phyloP scores from a whole-genome alignment of 2,113 vertebrate genomes.

The Osmerus eperlanus region DNA sequence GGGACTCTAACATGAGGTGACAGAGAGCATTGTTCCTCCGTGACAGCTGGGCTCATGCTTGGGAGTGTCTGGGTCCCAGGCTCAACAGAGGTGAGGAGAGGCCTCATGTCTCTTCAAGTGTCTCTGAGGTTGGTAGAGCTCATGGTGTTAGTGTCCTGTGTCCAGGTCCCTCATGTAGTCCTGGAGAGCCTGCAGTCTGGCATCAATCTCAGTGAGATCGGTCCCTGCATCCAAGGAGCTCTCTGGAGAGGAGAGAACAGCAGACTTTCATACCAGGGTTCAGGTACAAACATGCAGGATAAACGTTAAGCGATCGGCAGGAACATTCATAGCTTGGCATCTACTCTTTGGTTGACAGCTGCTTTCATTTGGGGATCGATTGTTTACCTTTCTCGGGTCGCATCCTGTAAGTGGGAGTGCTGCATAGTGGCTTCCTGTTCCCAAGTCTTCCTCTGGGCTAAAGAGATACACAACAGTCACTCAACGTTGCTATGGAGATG shows the following conservation, averaged over 20 bases:
- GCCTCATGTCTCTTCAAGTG: not conserved
- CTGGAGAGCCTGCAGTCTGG: conserved; percentile 86
- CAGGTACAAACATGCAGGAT: not conserved
- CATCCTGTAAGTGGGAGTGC: conserved; percentile 67
- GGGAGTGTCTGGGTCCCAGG: not conserved
- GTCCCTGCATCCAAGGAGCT: conserved; percentile 71
- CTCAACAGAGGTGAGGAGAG: not conserved
- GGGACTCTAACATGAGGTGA: not conserved
- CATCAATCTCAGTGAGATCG: conserved; percentile 88
- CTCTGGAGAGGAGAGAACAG: conserved; percentile 60
- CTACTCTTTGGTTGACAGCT: not conserved
- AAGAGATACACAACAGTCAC: conserved; percentile 9
- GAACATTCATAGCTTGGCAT: not conserved
- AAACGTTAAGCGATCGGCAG: not conserved
- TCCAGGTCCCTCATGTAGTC: conserved; percentile 90
- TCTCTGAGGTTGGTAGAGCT: not conserved
- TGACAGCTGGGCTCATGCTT: not conserved
- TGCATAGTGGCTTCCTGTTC: conserved; percentile 67
- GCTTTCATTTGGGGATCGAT: not conserved
- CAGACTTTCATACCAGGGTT: not conserved
- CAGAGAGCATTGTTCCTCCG: not conserved
- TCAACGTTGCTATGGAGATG: not conserved
- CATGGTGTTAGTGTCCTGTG: conserved; percentile 66
- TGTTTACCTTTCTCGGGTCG: conserved; percentile 54
- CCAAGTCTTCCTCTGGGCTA: conserved; percentile 62